Percentiles rank a stretch among this genome's conserved stretches.
phyloP scores from a whole-genome alignment of 1,140 invertebrate species.

The Pogonomyrmex barbatus region DNA sequence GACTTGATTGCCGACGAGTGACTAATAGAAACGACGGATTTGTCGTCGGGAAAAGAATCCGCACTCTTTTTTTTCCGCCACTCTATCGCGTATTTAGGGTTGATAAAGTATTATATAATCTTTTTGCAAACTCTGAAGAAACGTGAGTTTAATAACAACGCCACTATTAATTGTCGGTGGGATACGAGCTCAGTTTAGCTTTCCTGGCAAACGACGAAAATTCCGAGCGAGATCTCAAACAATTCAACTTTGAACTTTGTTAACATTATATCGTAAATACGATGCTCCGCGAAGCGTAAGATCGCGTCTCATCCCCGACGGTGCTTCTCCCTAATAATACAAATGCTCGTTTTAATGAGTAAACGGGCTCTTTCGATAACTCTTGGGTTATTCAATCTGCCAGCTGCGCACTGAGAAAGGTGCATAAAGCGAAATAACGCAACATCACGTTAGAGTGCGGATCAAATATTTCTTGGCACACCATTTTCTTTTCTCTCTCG shows the following conservation, averaged over 20 bases:
- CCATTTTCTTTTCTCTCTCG: constrained; percentile 39
- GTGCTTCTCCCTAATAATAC: constrained; percentile 53
- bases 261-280: background rate
- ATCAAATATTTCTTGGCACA: constrained; percentile 58
- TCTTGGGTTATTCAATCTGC: constrained; percentile 20
- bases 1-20: background rate
- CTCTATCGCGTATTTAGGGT: constrained; percentile 46
- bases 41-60: background rate
- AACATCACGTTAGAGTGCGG: constrained; percentile 38
- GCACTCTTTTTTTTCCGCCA: background rate
- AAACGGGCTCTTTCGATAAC: constrained; percentile 45
- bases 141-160: constrained; percentile 8
- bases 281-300: constrained; percentile 38
- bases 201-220: background rate
- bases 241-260: background rate
- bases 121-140: background rate
- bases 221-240: background rate
- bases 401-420: constrained; percentile 14
- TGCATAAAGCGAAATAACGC: constrained; percentile 41
- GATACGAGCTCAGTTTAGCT: background rate
- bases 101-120: constrained; percentile 32
- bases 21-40: background rate
- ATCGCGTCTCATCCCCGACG: constrained; percentile 36
- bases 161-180: constrained; percentile 35
- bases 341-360: constrained; percentile 3